phyloP scores from a whole-genome alignment of 2,113 vertebrate species.

The Pitta sordida region DNA sequence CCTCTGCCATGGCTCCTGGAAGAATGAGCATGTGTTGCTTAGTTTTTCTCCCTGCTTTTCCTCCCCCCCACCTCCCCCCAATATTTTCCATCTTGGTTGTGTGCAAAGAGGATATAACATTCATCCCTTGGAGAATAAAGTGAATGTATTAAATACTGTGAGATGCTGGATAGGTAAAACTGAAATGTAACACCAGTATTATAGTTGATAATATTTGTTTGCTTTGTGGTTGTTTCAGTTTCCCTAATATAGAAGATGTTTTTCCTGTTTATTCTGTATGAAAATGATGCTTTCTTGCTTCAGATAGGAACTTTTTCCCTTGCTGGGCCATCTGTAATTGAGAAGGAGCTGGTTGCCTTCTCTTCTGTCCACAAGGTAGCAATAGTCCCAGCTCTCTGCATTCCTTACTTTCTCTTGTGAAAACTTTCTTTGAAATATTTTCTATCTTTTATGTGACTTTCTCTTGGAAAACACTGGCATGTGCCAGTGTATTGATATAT shows the following conservation, averaged over 20 bases:
- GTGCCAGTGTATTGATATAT: constrained; percentile 20
- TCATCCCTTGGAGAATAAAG: background rate
- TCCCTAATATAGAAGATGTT: background rate
- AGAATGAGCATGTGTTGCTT: background rate
- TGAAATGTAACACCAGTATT: background rate
- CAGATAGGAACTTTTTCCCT: background rate
- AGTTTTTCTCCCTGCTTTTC: background rate
- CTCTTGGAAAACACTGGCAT: constrained; percentile 28
- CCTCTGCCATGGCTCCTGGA: background rate
- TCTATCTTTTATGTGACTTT: constrained; percentile 8
- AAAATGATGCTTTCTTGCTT: background rate
- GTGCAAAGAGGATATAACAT: background rate
- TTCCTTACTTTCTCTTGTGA: constrained; percentile 28
- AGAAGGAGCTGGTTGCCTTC: background rate
- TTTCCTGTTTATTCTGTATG: background rate
- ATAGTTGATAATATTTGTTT: background rate
- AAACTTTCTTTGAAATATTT: constrained; percentile 56
- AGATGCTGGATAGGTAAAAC: background rate
- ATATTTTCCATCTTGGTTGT: background rate
- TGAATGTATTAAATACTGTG: background rate
- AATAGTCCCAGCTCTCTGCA: background rate
- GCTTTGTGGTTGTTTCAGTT: background rate
- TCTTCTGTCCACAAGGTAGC: background rate
- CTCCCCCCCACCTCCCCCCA: background rate
- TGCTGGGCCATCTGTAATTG: background rate